Evolutionary conservation across 2,888 invertebrate genomes (phyloP), one percentile per base, ranked within the genome.

Genomic region (Dimorphilus gyrociliatus): DNA sequence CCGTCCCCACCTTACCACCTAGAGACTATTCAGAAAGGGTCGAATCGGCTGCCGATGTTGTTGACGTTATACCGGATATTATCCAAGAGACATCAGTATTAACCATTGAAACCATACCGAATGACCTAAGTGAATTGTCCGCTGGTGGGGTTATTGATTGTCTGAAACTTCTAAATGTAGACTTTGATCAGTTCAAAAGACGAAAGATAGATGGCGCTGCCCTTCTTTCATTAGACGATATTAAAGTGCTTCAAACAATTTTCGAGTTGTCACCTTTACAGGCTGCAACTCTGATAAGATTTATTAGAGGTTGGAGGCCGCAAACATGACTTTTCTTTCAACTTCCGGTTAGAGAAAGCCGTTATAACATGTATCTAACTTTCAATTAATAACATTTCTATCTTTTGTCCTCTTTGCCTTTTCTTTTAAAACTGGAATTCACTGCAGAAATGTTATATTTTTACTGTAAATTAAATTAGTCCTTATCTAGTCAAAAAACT

Each of bases 231-330:
- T 13, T 43, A 23, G 35, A 21, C 13, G 43, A 43, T 28, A n/a
- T n/a, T n/a, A 27, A 16, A 8, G 33, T 30, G 2, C 34, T 42
- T 3, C 18, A 28, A 23, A 27, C 17, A 1, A 33, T 38, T 26
- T 43, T 40, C 32, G 23, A 30, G 12, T 31, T 43, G 19, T 42
- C 32, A 2, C 38, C 39, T 3, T 42, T 43, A 23, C 38, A 42
- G 25, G 37, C 39, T 13, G 39, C 41, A 3, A 43, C 41, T 26
- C 27, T 43, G 7, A 36, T 40, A 30, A 21, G 43, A 6, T 43
- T 43, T 27, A 25, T 27, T 2, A 29, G 43, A 5, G 43, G 43
- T 7, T 43, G 43, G 43, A 21, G 43, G 23, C 43, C 43, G 19
- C 29, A 33, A 27, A 17, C n/a, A 21, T 21, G 21, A 21, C 21